Evolutionary conservation across 1,140 invertebrate genomes (phyloP), one percentile per base, ranked within the genome.

Genomic region (Drosophila lacertosa): DNA sequence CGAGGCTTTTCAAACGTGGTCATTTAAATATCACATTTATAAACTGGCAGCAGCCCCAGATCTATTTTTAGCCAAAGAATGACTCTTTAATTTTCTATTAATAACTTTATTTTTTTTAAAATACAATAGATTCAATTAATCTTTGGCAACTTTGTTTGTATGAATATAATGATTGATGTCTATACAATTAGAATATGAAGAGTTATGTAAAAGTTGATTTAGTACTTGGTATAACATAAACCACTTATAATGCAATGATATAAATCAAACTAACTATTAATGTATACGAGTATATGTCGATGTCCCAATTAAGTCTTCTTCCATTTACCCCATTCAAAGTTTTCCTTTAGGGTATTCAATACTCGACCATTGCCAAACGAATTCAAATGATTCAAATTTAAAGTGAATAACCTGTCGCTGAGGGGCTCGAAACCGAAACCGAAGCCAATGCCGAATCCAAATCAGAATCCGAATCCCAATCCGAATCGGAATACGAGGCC

Each of bases 351-450:
- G 6, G 24, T 29, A 29, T 13, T 15, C 24, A 15, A 29, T 0
- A 1, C 3, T 47, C 22, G 24, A 13, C n/a, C n/a, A 9, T 2
- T 29, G 4, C 13, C 45, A 3, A 16, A 11, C 5, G 15, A 37
- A 15, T 29, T 33, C 2, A 13, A 4, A 10, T 48, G 20, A 51
- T 51, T 51, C 2, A 16, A 33, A 24, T 22, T n/a, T 54, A 10
- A 54, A 24, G 20, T 54, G 32, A 24, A 33, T 51, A 51, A 51
- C 51, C 40, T 37, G 18, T 35, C 55, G 55, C 18, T 45, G 5
- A n/a, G 16, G 16, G 18, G 29, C 45, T 6, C 18, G 10, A 3
- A 20, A 24, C 26, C 20, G 18, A 44, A 35, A 15, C 18, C 16
- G 39, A 54, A 32, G 6, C 15, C 22, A 18, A 53, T 13, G 18